Conservation (phyloP, 2,797 vertebrate species). For the Taenioides sp. region DNA sequence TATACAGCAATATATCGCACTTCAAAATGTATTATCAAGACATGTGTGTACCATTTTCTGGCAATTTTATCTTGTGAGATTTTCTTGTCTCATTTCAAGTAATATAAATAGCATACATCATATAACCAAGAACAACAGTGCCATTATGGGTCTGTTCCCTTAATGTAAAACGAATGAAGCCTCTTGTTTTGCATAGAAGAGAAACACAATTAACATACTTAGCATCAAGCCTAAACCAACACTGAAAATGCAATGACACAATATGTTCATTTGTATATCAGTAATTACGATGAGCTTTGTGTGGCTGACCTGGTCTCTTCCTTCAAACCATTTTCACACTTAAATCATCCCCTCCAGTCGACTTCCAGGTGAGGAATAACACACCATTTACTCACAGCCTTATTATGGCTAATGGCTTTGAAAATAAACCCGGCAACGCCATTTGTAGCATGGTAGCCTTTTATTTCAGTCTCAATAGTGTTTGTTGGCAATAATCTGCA, state of each 20-base stretch:
- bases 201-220: neutral
- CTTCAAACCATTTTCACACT: neutral
- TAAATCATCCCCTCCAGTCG: neutral
- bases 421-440: conserved; percentile 9
- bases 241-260: neutral
- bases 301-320: neutral
- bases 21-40: too few species aligned
- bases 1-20: too few species aligned
- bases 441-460: conserved; percentile 3
- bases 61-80: too few species aligned
- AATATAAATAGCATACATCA: neutral
- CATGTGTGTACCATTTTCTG: too few species aligned
- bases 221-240: too few species aligned
- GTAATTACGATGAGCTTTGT: neutral
- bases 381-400: neutral
- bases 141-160: neutral
- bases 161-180: neutral
- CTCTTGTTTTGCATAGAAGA: neutral
- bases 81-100: too few species aligned
- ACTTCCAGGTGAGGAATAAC: neutral
- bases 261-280: neutral
- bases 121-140: neutral
- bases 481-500: neutral
- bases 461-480: neutral
- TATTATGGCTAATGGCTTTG: conserved; percentile 3